Conservation (phyloP, 2,797 vertebrate genomes). For the Momotus momota region DNA sequence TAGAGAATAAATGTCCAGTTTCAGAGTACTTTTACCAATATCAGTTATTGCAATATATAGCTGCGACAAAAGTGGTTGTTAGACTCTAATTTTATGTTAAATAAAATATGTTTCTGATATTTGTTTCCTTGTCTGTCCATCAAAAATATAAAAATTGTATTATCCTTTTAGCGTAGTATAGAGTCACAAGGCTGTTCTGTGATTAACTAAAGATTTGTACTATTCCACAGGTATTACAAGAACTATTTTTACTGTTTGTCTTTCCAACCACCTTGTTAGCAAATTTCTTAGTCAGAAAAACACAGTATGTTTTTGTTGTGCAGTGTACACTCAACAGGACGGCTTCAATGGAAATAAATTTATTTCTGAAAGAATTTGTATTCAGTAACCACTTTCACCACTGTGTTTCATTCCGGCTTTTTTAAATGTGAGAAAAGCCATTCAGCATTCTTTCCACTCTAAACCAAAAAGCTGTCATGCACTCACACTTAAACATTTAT, state of each 20-base stretch:
- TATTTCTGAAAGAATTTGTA: not conserved
- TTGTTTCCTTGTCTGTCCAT: not conserved
- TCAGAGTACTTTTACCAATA: not conserved
- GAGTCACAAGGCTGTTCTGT: not conserved
- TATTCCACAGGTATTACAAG: not conserved
- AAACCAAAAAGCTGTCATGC: not conserved
- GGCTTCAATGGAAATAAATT: not conserved
- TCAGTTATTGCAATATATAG: not conserved
- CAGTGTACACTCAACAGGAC: not conserved
- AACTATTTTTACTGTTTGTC: slow-evolving; percentile 19
- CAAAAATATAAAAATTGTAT: not conserved
- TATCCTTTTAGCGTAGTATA: not conserved
- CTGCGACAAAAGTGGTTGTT: not conserved
- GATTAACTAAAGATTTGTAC: not conserved
- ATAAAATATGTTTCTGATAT: not conserved
- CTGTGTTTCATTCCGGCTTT: not conserved
- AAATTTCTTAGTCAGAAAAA: slow-evolving; percentile 27
- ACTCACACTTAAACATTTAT: not conserved
- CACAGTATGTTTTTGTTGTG: not conserved
- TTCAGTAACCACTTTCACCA: not conserved
- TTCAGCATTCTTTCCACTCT: slow-evolving; percentile 18
- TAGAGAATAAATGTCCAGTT: not conserved
- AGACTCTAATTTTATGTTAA: not conserved
- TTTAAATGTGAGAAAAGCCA: not conserved
- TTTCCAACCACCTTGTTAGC: not conserved